Conservation (phyloP, 2,888 invertebrate species). For the Drosophila kuntzei region DNA sequence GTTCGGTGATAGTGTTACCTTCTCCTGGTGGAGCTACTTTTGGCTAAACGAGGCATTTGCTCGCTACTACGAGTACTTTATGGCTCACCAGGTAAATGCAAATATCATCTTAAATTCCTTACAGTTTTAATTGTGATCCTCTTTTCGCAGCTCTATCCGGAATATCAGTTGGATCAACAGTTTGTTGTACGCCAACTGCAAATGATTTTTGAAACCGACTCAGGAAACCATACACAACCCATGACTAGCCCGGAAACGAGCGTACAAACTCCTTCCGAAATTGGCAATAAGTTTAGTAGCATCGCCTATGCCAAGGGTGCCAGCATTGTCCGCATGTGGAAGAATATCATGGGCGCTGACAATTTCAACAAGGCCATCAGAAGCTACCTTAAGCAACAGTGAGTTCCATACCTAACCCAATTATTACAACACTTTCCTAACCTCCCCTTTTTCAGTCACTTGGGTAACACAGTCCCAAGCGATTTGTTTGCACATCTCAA, state of each 20-base stretch:
- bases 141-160: conserved; percentile 87
- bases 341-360: conserved; percentile 87
- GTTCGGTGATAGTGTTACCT: conserved; percentile 88
- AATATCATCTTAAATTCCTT: background rate
- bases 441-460: conserved; percentile 52
- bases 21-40: conserved; percentile 87
- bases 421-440: background rate
- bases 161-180: conserved; percentile 89
- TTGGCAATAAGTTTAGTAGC: conserved; percentile 87
- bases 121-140: background rate
- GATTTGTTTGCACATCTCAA: conserved; percentile 86
- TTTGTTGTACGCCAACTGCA: conserved; percentile 90
- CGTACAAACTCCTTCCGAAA: conserved; percentile 87
- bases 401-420: conserved; percentile 3
- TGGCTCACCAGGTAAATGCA: conserved; percentile 82
- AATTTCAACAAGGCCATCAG: conserved; percentile 87
- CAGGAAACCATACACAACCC: conserved; percentile 87
- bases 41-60: conserved; percentile 89
- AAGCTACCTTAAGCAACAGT: conserved; percentile 87
- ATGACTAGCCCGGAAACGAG: conserved; percentile 86
- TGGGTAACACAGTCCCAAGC: conserved; percentile 85
- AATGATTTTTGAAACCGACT: conserved; percentile 87
- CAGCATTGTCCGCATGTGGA: conserved; percentile 89
- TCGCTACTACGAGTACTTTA: conserved; percentile 89
- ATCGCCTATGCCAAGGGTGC: conserved; percentile 90